Conservation (phyloP, 2,797 vertebrate genomes). For the Selene dorsalis region DNA sequence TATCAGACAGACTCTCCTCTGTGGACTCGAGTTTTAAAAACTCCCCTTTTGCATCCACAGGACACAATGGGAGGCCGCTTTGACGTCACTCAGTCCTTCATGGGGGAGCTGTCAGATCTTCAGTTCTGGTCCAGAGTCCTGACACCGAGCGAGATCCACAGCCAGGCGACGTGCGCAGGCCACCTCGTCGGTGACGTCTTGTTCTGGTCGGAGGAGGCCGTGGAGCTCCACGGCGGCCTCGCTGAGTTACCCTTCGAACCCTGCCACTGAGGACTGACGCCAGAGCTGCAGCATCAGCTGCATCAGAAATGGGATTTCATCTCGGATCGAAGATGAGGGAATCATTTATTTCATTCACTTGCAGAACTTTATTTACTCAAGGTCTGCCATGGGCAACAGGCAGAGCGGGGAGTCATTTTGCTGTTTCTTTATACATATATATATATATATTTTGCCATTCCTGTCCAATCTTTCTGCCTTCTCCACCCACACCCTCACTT, state of each 20-base stretch:
- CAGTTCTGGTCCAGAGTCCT: conserved; percentile 89
- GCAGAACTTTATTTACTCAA: conserved; percentile 7
- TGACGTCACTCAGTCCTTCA: conserved; percentile 89
- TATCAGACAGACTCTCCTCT: neutral
- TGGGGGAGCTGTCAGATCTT: conserved; percentile 87
- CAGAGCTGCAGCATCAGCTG: neutral
- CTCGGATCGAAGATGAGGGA: neutral
- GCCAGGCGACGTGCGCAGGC: conserved; percentile 82
- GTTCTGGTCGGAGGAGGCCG: conserved; percentile 82
- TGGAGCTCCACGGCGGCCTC: conserved; percentile 89
- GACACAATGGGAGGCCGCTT: conserved; percentile 88
- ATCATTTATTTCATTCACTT: neutral
- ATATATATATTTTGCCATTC: conserved; percentile 33
- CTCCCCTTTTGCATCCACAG: conserved; percentile 59
- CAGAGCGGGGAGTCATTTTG: conserved; percentile 17
- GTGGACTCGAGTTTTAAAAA: neutral
- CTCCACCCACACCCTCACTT: conserved; percentile 44
- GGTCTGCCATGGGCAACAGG: conserved; percentile 7
- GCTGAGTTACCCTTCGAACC: conserved; percentile 85
- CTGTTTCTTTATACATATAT: conserved; percentile 1
- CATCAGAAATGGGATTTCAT: conserved; percentile 9
- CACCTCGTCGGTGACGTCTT: conserved; percentile 84
- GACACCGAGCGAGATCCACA: conserved; percentile 82
- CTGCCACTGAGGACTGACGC: conserved; percentile 78
- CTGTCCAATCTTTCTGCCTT: conserved; percentile 56